phyloP scores from a whole-genome alignment of 2,113 vertebrate genomes.

The Dicentrarchus labrax region DNA sequence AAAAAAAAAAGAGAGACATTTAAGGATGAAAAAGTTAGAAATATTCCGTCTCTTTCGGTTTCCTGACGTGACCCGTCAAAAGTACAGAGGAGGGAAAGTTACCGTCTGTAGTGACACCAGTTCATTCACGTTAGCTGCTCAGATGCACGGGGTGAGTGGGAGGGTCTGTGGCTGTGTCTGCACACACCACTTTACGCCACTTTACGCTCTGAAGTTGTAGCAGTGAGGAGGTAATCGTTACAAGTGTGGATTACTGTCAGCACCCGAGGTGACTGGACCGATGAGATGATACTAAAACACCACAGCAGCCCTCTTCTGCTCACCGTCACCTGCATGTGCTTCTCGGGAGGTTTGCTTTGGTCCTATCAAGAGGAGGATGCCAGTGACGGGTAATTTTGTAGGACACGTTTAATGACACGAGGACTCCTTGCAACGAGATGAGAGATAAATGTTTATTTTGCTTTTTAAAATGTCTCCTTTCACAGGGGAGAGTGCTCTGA shows the following conservation, averaged over 20 bases:
- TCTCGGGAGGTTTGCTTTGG: constrained; percentile 88
- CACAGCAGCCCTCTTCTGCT: constrained; percentile 68
- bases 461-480: not conserved
- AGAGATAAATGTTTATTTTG: not conserved
- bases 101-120: not conserved
- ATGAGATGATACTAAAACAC: constrained; percentile 74
- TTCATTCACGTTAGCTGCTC: not conserved
- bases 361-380: constrained; percentile 90
- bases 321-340: constrained; percentile 76
- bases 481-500: constrained; percentile 92
- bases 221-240: constrained; percentile 30
- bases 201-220: constrained; percentile 4
- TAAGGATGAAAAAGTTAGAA: not conserved
- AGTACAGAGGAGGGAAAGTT: not conserved
- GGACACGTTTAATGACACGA: not conserved
- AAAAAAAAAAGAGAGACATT: not conserved
- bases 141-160: constrained; percentile 45
- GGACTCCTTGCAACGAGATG: not conserved
- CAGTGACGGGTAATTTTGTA: constrained; percentile 83
- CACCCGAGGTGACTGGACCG: constrained; percentile 50
- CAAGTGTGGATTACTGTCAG: constrained; percentile 39
- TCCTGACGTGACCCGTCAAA: not conserved
- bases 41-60: not conserved
- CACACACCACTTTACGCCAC: not conserved
- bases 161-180: constrained; percentile 40